phyloP scores from a whole-genome alignment of 1,140 invertebrate genomes.

The Carposina sasakii region DNA sequence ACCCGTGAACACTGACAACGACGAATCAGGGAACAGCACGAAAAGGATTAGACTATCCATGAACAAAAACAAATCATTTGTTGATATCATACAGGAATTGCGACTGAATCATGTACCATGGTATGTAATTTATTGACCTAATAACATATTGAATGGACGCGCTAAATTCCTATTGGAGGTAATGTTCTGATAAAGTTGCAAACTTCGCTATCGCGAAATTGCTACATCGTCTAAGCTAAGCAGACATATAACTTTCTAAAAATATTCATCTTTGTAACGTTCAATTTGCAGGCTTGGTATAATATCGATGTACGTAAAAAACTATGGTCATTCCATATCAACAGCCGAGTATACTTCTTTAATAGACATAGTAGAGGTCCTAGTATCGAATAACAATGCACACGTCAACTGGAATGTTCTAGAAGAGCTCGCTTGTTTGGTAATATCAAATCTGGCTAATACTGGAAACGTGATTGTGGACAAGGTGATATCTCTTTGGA shows the following conservation, averaged over 20 bases:
- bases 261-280: not conserved
- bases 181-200: too few species aligned
- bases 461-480: conserved; percentile 19
- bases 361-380: conserved; percentile 29
- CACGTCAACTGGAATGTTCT: conserved; percentile 34
- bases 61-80: conserved; percentile 45
- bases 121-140: conserved; percentile 30
- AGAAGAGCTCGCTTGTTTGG: conserved; percentile 28
- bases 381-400: conserved; percentile 28
- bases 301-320: conserved; percentile 41
- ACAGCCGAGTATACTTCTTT: conserved; percentile 31
- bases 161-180: too few species aligned
- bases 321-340: conserved; percentile 34
- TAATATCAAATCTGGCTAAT: conserved; percentile 27
- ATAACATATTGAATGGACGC: too few species aligned
- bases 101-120: conserved; percentile 44
- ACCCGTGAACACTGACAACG: not conserved
- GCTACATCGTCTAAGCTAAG: too few species aligned
- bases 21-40: conserved; percentile 24
- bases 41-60: conserved; percentile 41
- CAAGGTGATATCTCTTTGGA: conserved; percentile 46
- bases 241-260: too few species aligned
- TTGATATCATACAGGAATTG: conserved; percentile 46
- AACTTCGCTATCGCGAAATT: too few species aligned
- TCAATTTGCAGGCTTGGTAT: conserved; percentile 47